Base-by-base conservation (phyloP, 1,140 invertebrate genomes). In the Hycleus phaleratus region DNA sequence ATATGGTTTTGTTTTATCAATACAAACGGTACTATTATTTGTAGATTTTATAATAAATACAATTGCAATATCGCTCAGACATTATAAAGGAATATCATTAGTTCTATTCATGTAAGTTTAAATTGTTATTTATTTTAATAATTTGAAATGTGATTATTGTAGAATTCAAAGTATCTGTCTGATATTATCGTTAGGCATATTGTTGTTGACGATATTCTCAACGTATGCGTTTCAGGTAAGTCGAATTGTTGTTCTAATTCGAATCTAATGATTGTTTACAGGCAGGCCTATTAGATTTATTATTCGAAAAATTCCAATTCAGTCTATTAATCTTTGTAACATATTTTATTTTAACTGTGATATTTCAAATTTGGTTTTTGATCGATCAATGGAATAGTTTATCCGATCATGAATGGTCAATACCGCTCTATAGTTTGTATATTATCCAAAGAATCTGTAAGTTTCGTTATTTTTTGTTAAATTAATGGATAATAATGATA, bases 221-320 rank as follows among this genome's bases (percentile, higher is more conserved):
- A 87, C 86, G 5, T 87, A 86, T 67, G 77, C 86, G 59, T 87
- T 87, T 73, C 84, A 87, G 76, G 85, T 87, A 75, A 79, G 66
- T 68, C 49, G 54, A 43, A 24, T 26, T 47, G n/a, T 43, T 47
- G 56, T 55, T 59, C 26, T 60, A 56, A 46, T 47, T 56, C 42
- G 58, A 58, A 65, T 48, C 64, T 49, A 58, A 38, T 68, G 32
- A 32, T 5, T 32, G 4, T 32, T 7, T 32, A 4, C 32, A 85
- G 83, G 81, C 81, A 44, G 86, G 85, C 44, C 73, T 86, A 49
- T 80, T 86, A 56, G 82, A 85, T 71, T 75, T 86, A 12, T 71
- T 88, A 12, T 80, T 82, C 59, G 77, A 79, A 48, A 79, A 80
- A 74, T 84, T 85, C 71, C 79, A 81, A 1, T 73, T 77, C 12